Percentiles rank a stretch among this genome's conserved stretches.
Evolutionary conservation across 2,797 vertebrate species (phyloP).

Genomic region (Neosalanx taihuensis): DNA sequence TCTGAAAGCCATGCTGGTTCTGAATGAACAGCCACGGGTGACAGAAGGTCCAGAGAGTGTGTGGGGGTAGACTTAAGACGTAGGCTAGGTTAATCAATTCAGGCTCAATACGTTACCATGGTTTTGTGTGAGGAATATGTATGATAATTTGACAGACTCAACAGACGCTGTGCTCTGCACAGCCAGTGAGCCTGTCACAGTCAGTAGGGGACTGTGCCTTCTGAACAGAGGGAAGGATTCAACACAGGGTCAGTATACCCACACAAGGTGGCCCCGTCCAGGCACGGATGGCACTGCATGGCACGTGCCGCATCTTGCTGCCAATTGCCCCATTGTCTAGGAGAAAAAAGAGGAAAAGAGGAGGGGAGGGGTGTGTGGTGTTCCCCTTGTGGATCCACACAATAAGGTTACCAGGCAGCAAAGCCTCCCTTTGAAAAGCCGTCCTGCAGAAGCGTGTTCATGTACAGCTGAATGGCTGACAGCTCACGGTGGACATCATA

Average conservation of each 20-base stretch:
- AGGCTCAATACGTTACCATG: constrained; percentile 1
- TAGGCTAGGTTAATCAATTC: neutral
- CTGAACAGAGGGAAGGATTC: constrained; percentile 10
- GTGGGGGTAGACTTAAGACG: neutral
- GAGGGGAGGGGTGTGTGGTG: constrained; percentile 15
- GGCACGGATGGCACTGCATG: constrained; percentile 46
- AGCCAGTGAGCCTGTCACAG: constrained; percentile 7
- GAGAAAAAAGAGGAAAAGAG: neutral
- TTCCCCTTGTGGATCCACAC: constrained; percentile 39
- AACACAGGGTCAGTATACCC: neutral
- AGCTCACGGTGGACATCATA: constrained; percentile 5
- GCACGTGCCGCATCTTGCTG: constrained; percentile 49
- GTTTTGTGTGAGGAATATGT: constrained; percentile 23
- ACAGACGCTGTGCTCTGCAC: constrained; percentile 24
- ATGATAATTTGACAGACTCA: constrained; percentile 21
- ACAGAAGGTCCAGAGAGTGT: no score
- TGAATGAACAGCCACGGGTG: no score
- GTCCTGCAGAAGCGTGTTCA: constrained; percentile 31
- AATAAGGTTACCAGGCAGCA: constrained; percentile 38
- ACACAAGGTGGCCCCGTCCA: constrained; percentile 44
- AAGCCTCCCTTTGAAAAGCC: constrained; percentile 33
- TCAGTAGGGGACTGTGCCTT: constrained; percentile 16
- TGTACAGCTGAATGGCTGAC: constrained; percentile 11
- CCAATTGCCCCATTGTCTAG: constrained; percentile 42
- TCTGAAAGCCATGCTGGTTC: no score